These are phyloP conservation scores for Anas bernieri DNA, from an alignment of 2,797 vertebrate species.

Conservation along the genomic window DNA sequence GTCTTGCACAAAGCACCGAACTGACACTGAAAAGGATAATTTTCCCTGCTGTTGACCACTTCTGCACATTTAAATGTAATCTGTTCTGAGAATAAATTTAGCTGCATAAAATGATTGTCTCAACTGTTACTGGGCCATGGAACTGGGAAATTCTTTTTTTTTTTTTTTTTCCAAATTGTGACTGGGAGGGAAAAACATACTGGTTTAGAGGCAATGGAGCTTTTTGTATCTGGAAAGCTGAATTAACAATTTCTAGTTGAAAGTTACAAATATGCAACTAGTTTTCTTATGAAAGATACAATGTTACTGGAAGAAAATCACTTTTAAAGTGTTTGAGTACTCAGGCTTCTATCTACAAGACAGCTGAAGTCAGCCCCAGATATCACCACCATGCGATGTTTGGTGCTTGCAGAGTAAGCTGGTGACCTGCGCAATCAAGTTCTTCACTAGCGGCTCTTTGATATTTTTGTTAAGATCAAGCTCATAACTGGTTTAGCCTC, in stretches of 20 bases:
- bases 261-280: background rate
- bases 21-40: conserved; percentile 69
- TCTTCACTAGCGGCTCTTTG: background rate
- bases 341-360: background rate
- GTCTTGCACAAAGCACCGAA: conserved; percentile 8
- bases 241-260: background rate
- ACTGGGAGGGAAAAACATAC: background rate
- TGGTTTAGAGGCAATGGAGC: background rate
- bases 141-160: background rate
- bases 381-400: background rate
- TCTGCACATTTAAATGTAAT: conserved; percentile 90
- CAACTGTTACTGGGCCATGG: conserved; percentile 60
- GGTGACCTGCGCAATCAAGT: background rate
- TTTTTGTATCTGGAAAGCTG: background rate
- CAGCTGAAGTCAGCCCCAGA: background rate
- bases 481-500: background rate
- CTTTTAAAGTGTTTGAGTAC: background rate
- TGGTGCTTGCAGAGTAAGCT: background rate
- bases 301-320: background rate
- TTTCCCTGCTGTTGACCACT: conserved; percentile 81
- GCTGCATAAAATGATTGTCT: conserved; percentile 73
- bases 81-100: conserved; percentile 94
- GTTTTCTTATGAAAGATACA: background rate
- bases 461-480: background rate
- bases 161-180: background rate